A percentile compares a stretch with the other conserved stretches of the same genome.
Evolutionary conservation across 2,113 vertebrate genomes (phyloP).

Genomic region (Microcebus jonahi): DNA sequence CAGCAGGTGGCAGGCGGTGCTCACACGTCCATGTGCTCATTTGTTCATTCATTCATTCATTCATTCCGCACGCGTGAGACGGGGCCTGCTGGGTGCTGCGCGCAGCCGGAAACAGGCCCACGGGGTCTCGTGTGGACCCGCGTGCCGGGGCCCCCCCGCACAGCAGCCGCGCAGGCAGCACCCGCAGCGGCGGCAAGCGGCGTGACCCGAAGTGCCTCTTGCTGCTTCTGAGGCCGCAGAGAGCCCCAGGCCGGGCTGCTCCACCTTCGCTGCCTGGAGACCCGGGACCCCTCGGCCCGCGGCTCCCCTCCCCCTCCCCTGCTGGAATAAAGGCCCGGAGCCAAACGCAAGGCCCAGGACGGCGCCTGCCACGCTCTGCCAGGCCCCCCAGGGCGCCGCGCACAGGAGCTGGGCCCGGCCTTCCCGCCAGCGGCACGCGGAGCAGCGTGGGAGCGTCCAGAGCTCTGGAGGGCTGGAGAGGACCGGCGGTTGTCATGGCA

Average conservation of each 20-base stretch:
- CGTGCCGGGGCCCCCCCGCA: too few species aligned
- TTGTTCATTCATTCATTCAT: background rate
- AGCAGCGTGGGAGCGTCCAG: background rate
- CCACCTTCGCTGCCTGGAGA: background rate
- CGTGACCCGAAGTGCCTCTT: too few species aligned
- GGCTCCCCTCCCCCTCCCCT: background rate
- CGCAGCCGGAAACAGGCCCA: background rate
- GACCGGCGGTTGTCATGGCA: constrained; percentile 28
- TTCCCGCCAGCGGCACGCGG: background rate
- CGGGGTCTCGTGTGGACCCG: accelerated
- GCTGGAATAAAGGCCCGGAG: background rate
- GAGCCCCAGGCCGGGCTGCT: background rate
- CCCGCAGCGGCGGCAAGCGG: too few species aligned
- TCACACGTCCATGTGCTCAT: too few species aligned
- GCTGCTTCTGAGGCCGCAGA: too few species aligned
- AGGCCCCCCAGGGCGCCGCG: too few species aligned
- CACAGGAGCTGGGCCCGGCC: background rate
- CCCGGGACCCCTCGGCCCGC: background rate
- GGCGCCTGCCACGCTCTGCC: background rate
- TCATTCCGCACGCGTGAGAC: accelerated
- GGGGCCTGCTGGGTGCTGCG: background rate
- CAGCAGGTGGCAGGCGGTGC: background rate
- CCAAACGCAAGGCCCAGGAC: accelerated
- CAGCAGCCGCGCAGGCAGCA: too few species aligned
- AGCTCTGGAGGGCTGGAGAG: background rate